Base-by-base conservation (phyloP, 1,140 invertebrate species). In the Epicauta chinensis region DNA sequence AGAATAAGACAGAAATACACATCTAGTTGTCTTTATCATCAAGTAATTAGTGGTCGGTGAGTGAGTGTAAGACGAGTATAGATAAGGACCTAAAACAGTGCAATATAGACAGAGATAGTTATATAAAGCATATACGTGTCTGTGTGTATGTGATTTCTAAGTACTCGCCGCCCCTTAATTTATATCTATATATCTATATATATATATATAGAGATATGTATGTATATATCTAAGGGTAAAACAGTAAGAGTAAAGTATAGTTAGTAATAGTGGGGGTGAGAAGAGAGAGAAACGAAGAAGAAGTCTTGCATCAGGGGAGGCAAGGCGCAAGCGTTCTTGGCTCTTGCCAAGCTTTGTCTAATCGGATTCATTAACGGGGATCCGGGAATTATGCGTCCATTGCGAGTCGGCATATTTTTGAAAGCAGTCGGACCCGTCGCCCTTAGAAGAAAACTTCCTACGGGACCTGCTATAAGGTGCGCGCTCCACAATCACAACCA, bases 291-390 rank as follows among this genome's bases (percentile, higher is more conserved):
- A n/a, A n/a, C n/a, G n/a, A n/a, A n/a, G n/a, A 60, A 49, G 46
- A 46, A 63, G 64, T 62, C 59, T 60, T 63, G 58, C 58, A 49
- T 53, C 56, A 64, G 63, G 61, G 63, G 62, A 60, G 63, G 48
- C 56, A 61, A 63, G 64, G 69, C 71, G 71, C 71, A 67, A 67
- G 71, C 71, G 71, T 71, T 64, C 67, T 71, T 63, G 65, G 58
- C 58, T 58, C 61, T 69, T 61, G 62, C 62, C 63, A 66, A 64
- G 70, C 72, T 73, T 73, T 73, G 72, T 73, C 72, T 73, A 75
- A 75, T 75, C 73, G 71, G 72, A 75, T 75, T 73, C 72, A 75
- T 75, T 75, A 75, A 73, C 73, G 67, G 67, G 64, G 68, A 73
- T 71, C 68, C 69, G 62, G 72, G 71, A 74, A 73, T 74, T 73